Evolutionary conservation across 2,888 invertebrate species (phyloP).

Genomic region (Caenorhabditis sulstoni): DNA sequence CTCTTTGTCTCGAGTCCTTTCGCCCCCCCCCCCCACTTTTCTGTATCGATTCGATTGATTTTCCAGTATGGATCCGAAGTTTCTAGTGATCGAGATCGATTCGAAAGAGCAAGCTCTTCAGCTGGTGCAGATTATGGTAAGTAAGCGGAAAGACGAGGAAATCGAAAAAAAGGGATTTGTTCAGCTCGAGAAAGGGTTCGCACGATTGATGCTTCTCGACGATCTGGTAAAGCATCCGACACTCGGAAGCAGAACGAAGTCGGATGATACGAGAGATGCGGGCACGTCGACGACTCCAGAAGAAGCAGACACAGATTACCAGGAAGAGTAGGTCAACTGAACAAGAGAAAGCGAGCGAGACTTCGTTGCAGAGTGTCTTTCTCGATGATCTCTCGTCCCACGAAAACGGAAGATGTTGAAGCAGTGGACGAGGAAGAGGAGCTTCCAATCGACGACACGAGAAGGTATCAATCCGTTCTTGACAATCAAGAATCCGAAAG

Average conservation of each 20-base stretch:
- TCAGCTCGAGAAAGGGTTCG: constrained; percentile 62
- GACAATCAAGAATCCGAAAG: no score
- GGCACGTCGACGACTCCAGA: constrained; percentile 7
- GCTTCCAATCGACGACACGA: neutral
- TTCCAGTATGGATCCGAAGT: constrained; percentile 59
- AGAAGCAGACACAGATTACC: no score
- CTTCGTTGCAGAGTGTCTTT: constrained; percentile 2
- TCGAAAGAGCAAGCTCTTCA: constrained; percentile 58
- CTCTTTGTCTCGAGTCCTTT: constrained; percentile 19
- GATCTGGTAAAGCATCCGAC: constrained; percentile 61
- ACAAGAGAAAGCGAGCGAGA: neutral
- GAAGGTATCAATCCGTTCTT: no score
- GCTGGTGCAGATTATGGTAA: constrained; percentile 61
- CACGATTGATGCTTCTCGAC: constrained; percentile 60
- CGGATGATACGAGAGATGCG: neutral
- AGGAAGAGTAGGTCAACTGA: constrained; percentile 17
- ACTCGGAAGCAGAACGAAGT: constrained; percentile 7
- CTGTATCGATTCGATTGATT: neutral
- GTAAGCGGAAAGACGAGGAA: neutral
- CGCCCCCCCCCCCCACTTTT: constrained; percentile 10
- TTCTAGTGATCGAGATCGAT: constrained; percentile 60
- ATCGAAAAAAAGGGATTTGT: constrained; percentile 2
- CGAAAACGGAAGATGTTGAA: constrained; percentile 30
- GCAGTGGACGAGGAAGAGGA: constrained; percentile 29
- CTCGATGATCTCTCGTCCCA: neutral